Conservation (phyloP, 2,797 vertebrate species). For the Muscicapa striata region DNA sequence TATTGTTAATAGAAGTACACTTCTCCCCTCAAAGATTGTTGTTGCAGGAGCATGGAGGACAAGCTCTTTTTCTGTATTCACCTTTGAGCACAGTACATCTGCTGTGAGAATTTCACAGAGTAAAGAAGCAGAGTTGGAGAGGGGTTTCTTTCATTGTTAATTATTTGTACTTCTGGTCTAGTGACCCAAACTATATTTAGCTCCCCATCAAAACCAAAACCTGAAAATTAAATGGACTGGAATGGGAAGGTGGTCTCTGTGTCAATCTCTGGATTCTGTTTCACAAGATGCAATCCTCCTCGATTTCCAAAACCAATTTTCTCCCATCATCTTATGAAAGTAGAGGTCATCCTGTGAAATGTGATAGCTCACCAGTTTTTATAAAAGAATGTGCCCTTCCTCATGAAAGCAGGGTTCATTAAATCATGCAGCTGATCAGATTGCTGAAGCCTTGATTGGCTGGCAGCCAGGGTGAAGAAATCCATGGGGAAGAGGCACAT, state of each 20-base stretch:
- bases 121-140: background rate
- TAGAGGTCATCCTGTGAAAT: conserved; percentile 72
- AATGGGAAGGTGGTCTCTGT: conserved; percentile 64
- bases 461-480: conserved; percentile 34
- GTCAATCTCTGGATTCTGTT: conserved; percentile 63
- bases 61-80: background rate
- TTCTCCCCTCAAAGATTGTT: background rate
- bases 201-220: conserved; percentile 41
- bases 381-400: conserved; percentile 64
- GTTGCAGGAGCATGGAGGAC: background rate
- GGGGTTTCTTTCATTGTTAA: conserved; percentile 21
- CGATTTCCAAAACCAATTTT: conserved; percentile 78
- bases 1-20: background rate
- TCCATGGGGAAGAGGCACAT: conserved; percentile 30
- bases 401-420: conserved; percentile 66
- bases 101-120: background rate
- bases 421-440: conserved; percentile 68
- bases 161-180: conserved; percentile 50
- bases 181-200: conserved; percentile 53
- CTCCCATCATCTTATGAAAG: conserved; percentile 73
- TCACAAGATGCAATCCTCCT: conserved; percentile 70
- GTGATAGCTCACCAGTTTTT: conserved; percentile 70
- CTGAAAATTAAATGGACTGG: conserved; percentile 63
- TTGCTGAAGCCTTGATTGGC: conserved; percentile 67
- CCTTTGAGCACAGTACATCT: background rate